phyloP scores from a whole-genome alignment of 2,113 vertebrate genomes.

The Naja naja region DNA sequence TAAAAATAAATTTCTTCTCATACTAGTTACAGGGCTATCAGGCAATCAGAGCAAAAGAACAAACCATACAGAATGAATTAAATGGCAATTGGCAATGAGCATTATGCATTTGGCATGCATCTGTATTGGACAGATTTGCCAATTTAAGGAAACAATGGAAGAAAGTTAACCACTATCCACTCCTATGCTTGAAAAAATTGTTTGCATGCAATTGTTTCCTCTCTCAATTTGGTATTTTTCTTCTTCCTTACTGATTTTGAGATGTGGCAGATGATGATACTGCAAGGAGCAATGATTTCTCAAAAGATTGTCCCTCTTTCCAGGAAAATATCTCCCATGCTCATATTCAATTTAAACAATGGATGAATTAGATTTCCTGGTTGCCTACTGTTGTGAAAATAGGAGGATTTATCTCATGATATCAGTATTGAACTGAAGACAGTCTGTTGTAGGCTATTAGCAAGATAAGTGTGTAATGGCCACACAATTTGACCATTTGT shows the following conservation, averaged over 20 bases:
- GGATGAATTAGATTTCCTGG: not conserved
- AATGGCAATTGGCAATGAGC: not conserved
- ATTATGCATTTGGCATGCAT: not conserved
- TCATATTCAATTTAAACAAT: not conserved
- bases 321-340: not conserved
- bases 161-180: not conserved
- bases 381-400: not conserved
- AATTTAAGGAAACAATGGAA: not conserved
- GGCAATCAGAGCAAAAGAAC: not conserved
- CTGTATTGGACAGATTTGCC: not conserved
- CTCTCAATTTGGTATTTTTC: not conserved
- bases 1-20: not conserved
- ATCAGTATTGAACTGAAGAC: not conserved
- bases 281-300: not conserved
- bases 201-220: not conserved
- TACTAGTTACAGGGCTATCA: not conserved
- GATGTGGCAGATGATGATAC: not conserved
- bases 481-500: not conserved
- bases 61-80: not conserved
- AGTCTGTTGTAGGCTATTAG: not conserved
- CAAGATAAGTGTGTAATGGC: not conserved
- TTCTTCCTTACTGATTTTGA: not conserved
- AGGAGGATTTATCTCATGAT: not conserved
- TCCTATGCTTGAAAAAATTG: not conserved
- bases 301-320: not conserved